Conservation (phyloP, 2,888 invertebrate genomes). For the Agonopterix arenella region DNA sequence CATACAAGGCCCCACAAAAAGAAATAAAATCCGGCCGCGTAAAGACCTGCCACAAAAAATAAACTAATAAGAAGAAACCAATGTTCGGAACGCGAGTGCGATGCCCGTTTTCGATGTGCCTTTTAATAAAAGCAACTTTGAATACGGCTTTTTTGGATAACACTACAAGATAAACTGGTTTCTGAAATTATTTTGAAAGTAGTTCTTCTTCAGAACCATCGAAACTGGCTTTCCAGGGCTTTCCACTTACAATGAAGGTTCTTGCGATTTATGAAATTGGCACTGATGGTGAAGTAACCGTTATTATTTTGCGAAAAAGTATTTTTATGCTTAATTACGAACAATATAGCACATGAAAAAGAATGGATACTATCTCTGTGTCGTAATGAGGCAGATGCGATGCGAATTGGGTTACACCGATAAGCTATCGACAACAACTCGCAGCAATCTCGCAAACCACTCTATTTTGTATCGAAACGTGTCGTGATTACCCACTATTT, state of each 20-base stretch:
- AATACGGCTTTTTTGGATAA: too few species aligned
- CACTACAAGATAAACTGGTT: too few species aligned
- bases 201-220: too few species aligned
- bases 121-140: too few species aligned
- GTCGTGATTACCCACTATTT: background rate
- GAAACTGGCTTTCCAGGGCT: too few species aligned
- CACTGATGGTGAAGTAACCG: too few species aligned
- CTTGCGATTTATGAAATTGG: too few species aligned
- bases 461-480: slow-evolving; percentile 2
- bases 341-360: too few species aligned
- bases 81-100: slow-evolving; percentile 27
- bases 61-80: slow-evolving; percentile 45
- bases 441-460: slow-evolving; percentile 13
- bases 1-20: slow-evolving; percentile 58
- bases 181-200: too few species aligned
- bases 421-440: slow-evolving; percentile 40
- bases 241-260: too few species aligned
- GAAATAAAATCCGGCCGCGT: slow-evolving; percentile 45
- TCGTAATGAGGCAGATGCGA: slow-evolving; percentile 53
- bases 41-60: slow-evolving; percentile 70
- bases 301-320: too few species aligned
- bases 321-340: too few species aligned
- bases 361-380: slow-evolving; percentile 25
- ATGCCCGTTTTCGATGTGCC: background rate
- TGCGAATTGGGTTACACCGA: slow-evolving; percentile 67